Conservation (phyloP, 2,888 invertebrate species). For the Thera obeliscata region DNA sequence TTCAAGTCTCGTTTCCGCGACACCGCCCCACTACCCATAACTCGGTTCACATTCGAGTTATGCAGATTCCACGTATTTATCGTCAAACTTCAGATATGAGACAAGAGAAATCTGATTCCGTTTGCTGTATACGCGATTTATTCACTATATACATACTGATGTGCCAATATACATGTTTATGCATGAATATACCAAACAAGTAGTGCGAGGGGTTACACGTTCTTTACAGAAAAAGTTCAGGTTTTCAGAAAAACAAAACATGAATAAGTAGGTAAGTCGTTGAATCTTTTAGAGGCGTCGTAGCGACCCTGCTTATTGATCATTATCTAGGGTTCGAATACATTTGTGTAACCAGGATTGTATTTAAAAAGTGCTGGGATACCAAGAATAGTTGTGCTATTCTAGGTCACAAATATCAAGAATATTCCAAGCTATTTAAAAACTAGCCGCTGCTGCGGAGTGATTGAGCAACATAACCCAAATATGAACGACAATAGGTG, state of each 20-base stretch:
- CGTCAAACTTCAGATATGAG: conserved; percentile 81
- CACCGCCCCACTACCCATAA: conserved; percentile 62
- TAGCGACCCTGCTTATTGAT: background rate
- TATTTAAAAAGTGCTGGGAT: too few relatives aligned
- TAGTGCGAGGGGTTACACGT: conserved; percentile 6
- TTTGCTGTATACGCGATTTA: conserved; percentile 74
- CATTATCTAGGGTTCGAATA: background rate
- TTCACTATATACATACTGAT: conserved; percentile 62
- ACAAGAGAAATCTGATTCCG: conserved; percentile 83
- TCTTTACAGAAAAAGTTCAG: background rate
- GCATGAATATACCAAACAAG: background rate
- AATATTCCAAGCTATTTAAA: too few relatives aligned
- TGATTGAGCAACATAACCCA: too few relatives aligned
- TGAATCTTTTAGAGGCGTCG: background rate
- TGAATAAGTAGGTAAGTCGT: background rate
- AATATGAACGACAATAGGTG: too few relatives aligned
- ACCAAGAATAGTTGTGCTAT: too few relatives aligned
- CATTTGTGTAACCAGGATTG: background rate
- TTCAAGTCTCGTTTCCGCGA: conserved; percentile 49
- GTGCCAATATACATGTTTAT: conserved; percentile 4
- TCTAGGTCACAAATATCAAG: too few relatives aligned
- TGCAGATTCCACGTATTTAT: conserved; percentile 82
- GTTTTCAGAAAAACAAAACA: conserved; percentile 28
- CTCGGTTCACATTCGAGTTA: conserved; percentile 74
- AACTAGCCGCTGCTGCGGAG: too few relatives aligned